A percentile compares a stretch with the other conserved stretches of the same genome.
Evolutionary conservation across 2,888 invertebrate species (phyloP).

Genomic region (Orthosia gracilis): DNA sequence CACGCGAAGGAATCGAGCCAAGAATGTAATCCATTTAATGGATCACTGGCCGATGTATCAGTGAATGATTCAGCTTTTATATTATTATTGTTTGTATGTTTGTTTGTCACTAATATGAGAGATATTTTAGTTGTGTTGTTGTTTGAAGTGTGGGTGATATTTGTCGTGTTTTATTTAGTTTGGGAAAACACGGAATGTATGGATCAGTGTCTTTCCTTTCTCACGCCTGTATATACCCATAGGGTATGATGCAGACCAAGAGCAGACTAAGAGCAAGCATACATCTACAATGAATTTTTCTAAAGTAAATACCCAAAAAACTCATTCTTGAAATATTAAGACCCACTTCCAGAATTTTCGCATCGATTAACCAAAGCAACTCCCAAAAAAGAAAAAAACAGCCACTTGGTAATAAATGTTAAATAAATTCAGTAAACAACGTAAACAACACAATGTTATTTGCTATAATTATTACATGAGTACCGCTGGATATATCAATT

Average conservation of each 20-base stretch:
- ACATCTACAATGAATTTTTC: no score
- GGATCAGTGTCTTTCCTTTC: no score
- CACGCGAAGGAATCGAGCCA: slow-evolving; percentile 76
- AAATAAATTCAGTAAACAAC: slow-evolving; percentile 6
- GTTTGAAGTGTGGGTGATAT: slow-evolving; percentile 3
- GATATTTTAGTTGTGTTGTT: slow-evolving; percentile 11
- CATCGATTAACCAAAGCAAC: no score
- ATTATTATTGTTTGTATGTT: slow-evolving; percentile 29
- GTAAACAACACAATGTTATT: slow-evolving; percentile 26
- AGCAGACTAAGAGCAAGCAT: no score
- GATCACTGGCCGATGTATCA: slow-evolving; percentile 80
- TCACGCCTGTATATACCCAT: no score
- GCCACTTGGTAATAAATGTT: background rate
- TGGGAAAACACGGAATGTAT: background rate
- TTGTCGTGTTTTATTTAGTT: background rate
- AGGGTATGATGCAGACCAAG: no score
- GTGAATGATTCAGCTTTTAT: slow-evolving; percentile 53
- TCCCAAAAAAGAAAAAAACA: background rate
- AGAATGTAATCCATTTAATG: slow-evolving; percentile 86
- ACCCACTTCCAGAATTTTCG: no score
- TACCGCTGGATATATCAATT: slow-evolving; percentile 28
- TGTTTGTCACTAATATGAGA: slow-evolving; percentile 35
- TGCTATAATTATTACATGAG: slow-evolving; percentile 25
- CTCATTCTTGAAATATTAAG: no score
- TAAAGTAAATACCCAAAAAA: no score